Conservation (phyloP, 2,113 vertebrate genomes). For the Pseudorhombus dupliciocellatus region DNA sequence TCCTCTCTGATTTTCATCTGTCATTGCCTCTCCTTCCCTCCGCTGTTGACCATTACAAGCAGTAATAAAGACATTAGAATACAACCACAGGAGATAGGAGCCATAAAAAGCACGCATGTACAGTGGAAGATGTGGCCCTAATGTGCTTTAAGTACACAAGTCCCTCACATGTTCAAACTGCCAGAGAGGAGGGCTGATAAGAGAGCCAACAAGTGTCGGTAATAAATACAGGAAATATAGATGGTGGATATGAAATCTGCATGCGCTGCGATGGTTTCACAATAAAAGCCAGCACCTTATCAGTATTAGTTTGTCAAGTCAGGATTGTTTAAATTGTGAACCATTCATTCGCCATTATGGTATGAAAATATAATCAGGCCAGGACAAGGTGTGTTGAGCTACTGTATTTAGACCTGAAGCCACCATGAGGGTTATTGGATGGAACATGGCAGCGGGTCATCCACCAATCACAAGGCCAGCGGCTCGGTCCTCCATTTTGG, state of each 20-base stretch:
- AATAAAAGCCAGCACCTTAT: conserved; percentile 45
- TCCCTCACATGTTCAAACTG: conserved; percentile 25
- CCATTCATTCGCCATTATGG: neutral
- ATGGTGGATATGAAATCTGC: conserved; percentile 8
- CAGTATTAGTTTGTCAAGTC: conserved; percentile 38
- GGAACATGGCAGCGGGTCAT: too few relatives aligned
- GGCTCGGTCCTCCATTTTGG: too few relatives aligned
- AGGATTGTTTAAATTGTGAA: conserved; percentile 12
- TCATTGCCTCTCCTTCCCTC: neutral
- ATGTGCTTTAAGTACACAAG: conserved; percentile 49
- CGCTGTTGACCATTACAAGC: conserved; percentile 28
- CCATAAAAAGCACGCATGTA: conserved; percentile 55
- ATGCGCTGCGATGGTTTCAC: conserved; percentile 20
- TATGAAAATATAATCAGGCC: too few relatives aligned
- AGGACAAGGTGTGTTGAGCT: neutral
- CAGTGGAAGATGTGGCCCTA: conserved; percentile 23
- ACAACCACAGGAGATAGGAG: conserved; percentile 34
- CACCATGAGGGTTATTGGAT: neutral
- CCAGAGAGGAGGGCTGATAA: conserved; percentile 36
- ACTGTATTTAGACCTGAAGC: neutral
- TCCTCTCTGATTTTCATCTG: neutral
- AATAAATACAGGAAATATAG: conserved; percentile 8
- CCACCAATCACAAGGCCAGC: too few relatives aligned
- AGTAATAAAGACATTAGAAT: conserved; percentile 55
- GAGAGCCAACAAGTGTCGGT: conserved; percentile 20